phyloP scores from a whole-genome alignment of 2,797 vertebrate genomes.

The Cyprinella venusta region DNA sequence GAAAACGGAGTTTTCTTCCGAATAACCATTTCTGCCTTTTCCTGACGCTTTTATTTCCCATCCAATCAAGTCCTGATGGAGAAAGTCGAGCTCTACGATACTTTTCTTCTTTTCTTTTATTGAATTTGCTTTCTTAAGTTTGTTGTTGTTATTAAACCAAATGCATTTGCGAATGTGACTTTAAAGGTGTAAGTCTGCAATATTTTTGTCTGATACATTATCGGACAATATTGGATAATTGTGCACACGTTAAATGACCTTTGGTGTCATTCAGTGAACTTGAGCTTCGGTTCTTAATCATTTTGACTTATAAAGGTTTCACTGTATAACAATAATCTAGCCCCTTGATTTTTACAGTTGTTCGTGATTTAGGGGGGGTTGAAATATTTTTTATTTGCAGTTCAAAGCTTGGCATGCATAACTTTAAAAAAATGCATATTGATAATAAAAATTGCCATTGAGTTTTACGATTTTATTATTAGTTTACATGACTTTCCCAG shows the following conservation, averaged over 20 bases:
- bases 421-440: not conserved
- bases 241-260: not conserved
- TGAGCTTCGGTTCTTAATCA: not conserved
- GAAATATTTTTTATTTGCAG: not conserved
- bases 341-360: not conserved
- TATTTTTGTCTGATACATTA: not conserved
- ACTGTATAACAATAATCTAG: not conserved
- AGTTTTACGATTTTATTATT: not conserved
- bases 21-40: not conserved
- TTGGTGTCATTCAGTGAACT: not conserved
- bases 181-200: not conserved
- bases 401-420: not conserved
- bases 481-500: too few species aligned
- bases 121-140: not conserved
- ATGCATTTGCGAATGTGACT: not conserved
- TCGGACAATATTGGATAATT: not conserved
- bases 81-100: not conserved
- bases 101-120: not conserved
- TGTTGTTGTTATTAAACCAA: not conserved
- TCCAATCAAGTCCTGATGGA: not conserved
- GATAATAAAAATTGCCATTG: not conserved
- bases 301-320: not conserved
- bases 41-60: not conserved
- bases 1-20: not conserved
- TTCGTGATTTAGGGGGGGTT: not conserved